Evolutionary conservation across 2,797 vertebrate species (phyloP), one percentile per base, ranked within the genome.

Genomic region (Pampus argenteus): DNA sequence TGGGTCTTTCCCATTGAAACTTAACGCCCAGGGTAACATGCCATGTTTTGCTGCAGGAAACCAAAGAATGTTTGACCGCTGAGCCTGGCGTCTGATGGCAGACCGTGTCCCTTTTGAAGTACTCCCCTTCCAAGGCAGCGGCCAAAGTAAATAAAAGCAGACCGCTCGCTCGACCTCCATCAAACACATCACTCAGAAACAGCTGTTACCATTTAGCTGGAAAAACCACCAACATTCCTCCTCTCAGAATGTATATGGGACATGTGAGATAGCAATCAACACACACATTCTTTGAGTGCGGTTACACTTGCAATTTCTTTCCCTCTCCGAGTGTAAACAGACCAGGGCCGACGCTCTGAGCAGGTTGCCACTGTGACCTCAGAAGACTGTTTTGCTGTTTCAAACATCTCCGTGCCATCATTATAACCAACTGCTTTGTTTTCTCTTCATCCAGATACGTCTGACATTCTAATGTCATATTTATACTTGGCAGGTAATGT

Each of bases 151-250:
- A 96, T 93, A 96, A 64, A 92, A 92, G 90, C 92, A 93, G 94
- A 70, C 47, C 42, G 14, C 78, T 70, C 71, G 67, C 81, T 66
- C 67, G 91, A 95, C 95, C 94, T 95, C 93, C 95, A 95, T 95
- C 93, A 94, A 93, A 95, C 94, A 93, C 94, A 95, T 95, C 93
- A 92, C 95, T 95, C 96, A 93, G 93, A 93, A 95, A 96, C 96
- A 97, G 96, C 96, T 97, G 97, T 95, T 96, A 95, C 94, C 95
- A 95, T 95, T 97, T 98, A 97, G 89, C 91, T 91, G 85, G 89
- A 81, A 76, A 96, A 88, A 94, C 85, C 94, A 91, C 93, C 89
- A 90, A 92, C 90, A 95, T 96, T 95, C 94, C 93, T 95, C 88
- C 91, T 87, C 92, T 73, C 91, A 92, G 91, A 95, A 95, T 94